Conservation (phyloP, 1,140 invertebrate species). For the Marisa cornuarietis region DNA sequence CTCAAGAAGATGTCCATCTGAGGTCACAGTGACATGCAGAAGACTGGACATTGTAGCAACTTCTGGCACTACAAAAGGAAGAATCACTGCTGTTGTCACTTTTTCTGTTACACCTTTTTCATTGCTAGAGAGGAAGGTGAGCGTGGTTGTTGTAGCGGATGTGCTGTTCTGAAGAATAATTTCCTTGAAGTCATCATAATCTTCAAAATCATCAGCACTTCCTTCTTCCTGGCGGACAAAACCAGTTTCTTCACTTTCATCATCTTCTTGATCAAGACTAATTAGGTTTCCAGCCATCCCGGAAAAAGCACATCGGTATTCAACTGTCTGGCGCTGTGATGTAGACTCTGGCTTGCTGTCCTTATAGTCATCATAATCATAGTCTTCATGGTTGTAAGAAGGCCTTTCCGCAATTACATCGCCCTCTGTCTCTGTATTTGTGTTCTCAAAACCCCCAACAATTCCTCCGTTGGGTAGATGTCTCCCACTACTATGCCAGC, state of each 20-base stretch:
- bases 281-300: not conserved
- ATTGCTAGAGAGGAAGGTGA: slow-evolving; percentile 1
- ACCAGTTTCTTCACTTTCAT: not conserved
- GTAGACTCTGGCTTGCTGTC: not conserved
- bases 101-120: not conserved
- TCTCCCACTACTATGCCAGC: no score
- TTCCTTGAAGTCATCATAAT: not conserved
- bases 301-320: slow-evolving; percentile 8
- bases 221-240: not conserved
- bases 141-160: not conserved
- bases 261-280: slow-evolving; percentile 3
- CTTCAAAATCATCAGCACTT: not conserved
- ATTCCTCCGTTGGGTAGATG: no score
- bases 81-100: slow-evolving; percentile 2
- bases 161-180: not conserved
- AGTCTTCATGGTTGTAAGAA: no score
- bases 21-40: slow-evolving; percentile 10
- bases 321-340: not conserved
- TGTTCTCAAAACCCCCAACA: no score
- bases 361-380: not conserved
- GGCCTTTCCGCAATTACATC: no score
- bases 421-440: no score
- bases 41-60: slow-evolving; percentile 5
- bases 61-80: slow-evolving; percentile 5
- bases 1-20: not conserved